phyloP scores from a whole-genome alignment of 2,113 vertebrate genomes.

The Zingel zingel region DNA sequence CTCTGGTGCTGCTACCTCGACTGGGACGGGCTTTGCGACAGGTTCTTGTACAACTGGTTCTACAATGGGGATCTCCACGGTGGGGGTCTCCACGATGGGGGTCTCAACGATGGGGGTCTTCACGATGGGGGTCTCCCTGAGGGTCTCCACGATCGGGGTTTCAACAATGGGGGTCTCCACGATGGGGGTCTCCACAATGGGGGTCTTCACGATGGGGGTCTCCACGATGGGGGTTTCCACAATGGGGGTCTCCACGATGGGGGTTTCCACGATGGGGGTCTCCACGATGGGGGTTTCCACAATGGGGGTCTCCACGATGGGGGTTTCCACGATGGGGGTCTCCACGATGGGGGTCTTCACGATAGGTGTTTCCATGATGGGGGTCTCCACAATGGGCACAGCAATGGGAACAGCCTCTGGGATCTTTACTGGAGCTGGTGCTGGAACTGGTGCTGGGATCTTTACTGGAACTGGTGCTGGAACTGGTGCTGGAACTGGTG shows the following conservation, averaged over 20 bases:
- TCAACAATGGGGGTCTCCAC: conserved; percentile 34
- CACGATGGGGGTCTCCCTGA: conserved; percentile 28
- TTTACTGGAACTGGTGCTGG: conserved; percentile 5
- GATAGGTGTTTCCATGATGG: neutral
- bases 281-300: conserved; percentile 32
- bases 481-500: neutral
- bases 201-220: conserved; percentile 6
- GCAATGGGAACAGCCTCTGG: conserved; percentile 24
- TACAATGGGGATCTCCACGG: conserved; percentile 30
- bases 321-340: conserved; percentile 25
- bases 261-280: neutral
- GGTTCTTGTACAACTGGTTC: conserved; percentile 37
- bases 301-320: neutral
- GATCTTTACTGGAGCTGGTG: neutral
- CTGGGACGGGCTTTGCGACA: conserved; percentile 35
- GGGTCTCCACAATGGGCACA: conserved; percentile 45
- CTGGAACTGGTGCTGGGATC: neutral
- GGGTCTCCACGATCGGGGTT: conserved; percentile 2
- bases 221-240: conserved; percentile 34
- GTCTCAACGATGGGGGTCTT: conserved; percentile 37
- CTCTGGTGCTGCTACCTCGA: conserved; percentile 13
- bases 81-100: conserved; percentile 6
- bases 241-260: conserved; percentile 35
- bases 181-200: conserved; percentile 38
- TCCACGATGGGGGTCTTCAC: too few relatives aligned